These are phyloP conservation scores for Sinocyclocheilus anophthalmus DNA, from an alignment of 2,113 vertebrate genomes.

Conservation along the genomic window DNA sequence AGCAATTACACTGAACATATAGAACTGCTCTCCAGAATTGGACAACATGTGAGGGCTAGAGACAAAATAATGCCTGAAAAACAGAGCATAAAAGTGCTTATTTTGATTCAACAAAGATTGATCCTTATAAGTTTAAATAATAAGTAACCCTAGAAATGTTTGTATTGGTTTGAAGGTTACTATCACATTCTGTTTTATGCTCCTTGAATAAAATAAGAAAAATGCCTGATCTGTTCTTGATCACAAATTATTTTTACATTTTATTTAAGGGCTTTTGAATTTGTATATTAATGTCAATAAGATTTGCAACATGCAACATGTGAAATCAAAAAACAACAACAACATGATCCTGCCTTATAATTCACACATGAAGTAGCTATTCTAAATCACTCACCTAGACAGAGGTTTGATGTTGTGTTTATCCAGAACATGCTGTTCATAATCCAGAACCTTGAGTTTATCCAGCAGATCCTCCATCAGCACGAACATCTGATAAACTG, in stretches of 20 bases:
- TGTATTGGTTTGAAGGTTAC: background rate
- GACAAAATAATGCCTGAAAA: constrained; percentile 88
- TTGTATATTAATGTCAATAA: background rate
- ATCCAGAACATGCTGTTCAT: constrained; percentile 83
- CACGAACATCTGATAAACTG: constrained; percentile 82
- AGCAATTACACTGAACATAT: constrained; percentile 87
- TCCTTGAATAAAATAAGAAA: background rate
- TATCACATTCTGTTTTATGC: background rate
- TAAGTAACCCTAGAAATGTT: background rate
- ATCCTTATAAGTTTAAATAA: background rate
- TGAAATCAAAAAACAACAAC: background rate
- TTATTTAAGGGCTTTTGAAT: too few relatives aligned
- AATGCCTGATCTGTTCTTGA: background rate
- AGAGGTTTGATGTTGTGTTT: constrained; percentile 89
- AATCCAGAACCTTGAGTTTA: constrained; percentile 87
- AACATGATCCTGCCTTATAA: background rate
- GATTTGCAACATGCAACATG: background rate
- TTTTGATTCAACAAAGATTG: background rate
- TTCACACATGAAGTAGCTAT: background rate
- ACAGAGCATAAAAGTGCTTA: background rate
- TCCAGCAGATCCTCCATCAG: constrained; percentile 91
- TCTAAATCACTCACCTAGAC: constrained; percentile 76
- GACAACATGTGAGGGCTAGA: constrained; percentile 76
- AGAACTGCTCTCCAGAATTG: constrained; percentile 95
- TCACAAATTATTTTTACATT: background rate